Base-by-base conservation (phyloP, 2,113 vertebrate species). In the Trichomycterus rosablanca region DNA sequence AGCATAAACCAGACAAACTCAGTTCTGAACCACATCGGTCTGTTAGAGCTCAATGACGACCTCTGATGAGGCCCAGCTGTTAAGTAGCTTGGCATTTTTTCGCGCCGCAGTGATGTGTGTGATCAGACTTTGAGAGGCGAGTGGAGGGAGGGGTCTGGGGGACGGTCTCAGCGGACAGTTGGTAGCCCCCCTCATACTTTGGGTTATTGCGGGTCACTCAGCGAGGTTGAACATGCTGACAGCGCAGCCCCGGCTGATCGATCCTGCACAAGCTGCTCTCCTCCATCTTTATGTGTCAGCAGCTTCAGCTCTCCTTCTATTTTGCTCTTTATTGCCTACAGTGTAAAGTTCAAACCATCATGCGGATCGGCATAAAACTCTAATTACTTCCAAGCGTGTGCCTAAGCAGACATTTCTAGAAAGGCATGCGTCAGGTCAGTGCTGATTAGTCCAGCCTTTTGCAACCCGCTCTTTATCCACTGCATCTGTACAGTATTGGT, bases 231-330 rank as follows among this genome's bases (percentile, higher is more conserved):
- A 40, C 14, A 40, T 16, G 67, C 59, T 67, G 70, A 67, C 46
- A 9, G 39, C 22, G 60, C 60, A 60, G 34, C 12, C 63, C 19
- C 32, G 23, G 24, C 40, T 5, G 59, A 68, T 72, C 70, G 28
- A 72, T 67, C 48, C 30, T 15, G 11, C 28, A 22, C 60, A 19
- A n/a, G 12, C 37, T 28, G 52, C 37, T 9, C 24, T 44, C 7
- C 37, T 24, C 15, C 46, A 3, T 28, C 46, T 28, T 16, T 40
- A 20, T 37, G 16, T 50, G 15, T 20, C 34, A 50, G 34, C 42
- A 56, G 26, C 43, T 55, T 71, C 32, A 14, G 14, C 11, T 37
- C 50, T 60, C 26, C 40, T 51, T 43, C 63, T 49, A 3, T 32
- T 61, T 49, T 18, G 44, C 53, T 32, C 46, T 18, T 49, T 20